Conservation (phyloP, 2,113 vertebrate species). For the Cryptoleucopteryx plumbea region DNA sequence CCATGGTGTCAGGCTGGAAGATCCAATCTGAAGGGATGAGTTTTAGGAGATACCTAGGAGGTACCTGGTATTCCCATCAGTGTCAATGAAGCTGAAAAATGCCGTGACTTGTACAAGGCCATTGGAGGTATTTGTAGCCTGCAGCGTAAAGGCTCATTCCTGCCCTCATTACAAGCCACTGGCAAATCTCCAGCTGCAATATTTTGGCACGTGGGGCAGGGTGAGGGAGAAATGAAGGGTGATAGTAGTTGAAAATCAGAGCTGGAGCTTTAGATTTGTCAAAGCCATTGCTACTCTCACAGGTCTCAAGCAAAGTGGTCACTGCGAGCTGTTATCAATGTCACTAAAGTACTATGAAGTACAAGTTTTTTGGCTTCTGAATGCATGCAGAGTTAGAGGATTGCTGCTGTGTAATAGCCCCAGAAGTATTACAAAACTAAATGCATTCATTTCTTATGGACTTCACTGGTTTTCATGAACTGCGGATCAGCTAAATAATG, state of each 20-base stretch:
- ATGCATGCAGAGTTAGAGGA: not conserved
- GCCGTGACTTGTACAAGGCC: not conserved
- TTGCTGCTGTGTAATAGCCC: not conserved
- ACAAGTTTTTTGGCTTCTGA: not conserved
- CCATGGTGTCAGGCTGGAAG: not conserved
- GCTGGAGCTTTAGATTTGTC: not conserved
- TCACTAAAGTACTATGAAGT: not conserved
- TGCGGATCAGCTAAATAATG: not conserved
- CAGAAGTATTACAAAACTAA: not conserved
- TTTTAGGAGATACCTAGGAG: not conserved
- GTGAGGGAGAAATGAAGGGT: not conserved
- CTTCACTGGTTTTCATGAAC: slow-evolving; percentile 1
- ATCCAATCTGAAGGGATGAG: not conserved
- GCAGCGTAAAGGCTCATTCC: not conserved
- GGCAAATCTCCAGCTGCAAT: not conserved
- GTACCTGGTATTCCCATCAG: not conserved
- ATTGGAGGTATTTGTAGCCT: not conserved
- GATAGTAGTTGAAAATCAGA: not conserved
- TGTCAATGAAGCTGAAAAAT: not conserved
- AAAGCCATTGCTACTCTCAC: not conserved
- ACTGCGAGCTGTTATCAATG: not conserved
- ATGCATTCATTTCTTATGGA: not conserved
- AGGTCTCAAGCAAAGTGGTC: not conserved
- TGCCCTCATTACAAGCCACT: not conserved
- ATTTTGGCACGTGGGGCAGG: not conserved